Base-by-base conservation (phyloP, 2,888 invertebrate species). In the Caenorhabditis macrosperma region DNA sequence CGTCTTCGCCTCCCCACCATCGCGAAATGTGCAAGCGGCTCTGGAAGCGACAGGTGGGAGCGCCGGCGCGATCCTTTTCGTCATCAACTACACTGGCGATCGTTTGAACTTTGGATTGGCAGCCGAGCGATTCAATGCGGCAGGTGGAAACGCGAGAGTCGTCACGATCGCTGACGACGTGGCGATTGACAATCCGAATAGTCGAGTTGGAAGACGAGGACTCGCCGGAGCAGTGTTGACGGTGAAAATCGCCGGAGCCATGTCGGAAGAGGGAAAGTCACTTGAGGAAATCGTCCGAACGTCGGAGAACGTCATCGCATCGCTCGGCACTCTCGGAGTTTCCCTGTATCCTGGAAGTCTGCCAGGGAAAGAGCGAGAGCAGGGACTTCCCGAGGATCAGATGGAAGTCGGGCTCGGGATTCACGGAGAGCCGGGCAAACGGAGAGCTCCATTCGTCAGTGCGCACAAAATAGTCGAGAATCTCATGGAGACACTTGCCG, bases 51-150 rank as follows among this genome's bases (percentile, higher is more conserved):
- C 82, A 3, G 79, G 75, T 17, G 67, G 72, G 64, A 10, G 22
- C 89, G 91, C 82, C 3, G 95, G 95, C 33, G 93, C 94, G n/a
- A 89, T 95, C 7, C 93, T 95, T 0, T 92, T 95, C 38, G 93
- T 95, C 10, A 94, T 94, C 10, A 95, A 95, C 91, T 95, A 94
- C 88, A 94, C 94, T 0, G 94, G 94, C 0, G 95, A 95, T 87
- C 92, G 94, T 76, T 91, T 95, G 17, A 95, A 94, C 91, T 95
- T 95, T 90, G 95, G 95, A 0, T 93, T 95, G 89, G 95, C 95
- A 1, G 93, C 94, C 15, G 95, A 95, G 90, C 93, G 94, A 88
- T 94, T 94, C 0, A 93, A 93, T 60, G 57, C 64, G 0, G 26
- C 63, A 88, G 92, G 93, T 26, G 83, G 82, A 10, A 68, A 77